These are phyloP conservation scores for Melozone crissalis DNA, from an alignment of 2,113 vertebrate species.

Conservation along the genomic window DNA sequence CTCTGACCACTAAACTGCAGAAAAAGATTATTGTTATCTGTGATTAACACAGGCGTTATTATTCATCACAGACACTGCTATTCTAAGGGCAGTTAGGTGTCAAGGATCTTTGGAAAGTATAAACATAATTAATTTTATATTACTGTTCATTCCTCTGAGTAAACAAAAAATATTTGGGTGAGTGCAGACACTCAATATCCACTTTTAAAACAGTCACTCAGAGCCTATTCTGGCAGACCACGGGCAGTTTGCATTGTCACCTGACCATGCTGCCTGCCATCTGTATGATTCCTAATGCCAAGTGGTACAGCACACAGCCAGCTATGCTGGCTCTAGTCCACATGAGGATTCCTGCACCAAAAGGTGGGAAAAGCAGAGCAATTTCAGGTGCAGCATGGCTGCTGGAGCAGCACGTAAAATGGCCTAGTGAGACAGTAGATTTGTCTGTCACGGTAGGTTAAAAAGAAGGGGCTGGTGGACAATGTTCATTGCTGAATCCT, in stretches of 20 bases:
- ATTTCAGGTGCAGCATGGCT: background rate
- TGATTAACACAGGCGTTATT: background rate
- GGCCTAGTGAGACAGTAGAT: background rate
- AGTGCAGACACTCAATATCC: background rate
- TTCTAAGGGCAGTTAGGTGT: background rate
- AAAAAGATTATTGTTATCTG: background rate
- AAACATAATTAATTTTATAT: background rate
- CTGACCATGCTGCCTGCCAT: background rate
- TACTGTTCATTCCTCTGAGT: background rate
- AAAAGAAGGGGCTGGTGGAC: background rate
- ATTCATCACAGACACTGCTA: background rate
- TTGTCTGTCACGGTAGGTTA: accelerated
- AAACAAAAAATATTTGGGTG: background rate
- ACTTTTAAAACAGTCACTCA: background rate
- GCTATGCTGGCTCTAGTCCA: background rate
- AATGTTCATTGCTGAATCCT: background rate
- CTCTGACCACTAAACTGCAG: background rate
- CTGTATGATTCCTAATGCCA: background rate
- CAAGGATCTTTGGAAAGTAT: background rate
- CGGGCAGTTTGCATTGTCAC: background rate
- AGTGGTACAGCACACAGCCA: background rate
- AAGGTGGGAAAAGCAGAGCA: background rate
- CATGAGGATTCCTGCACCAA: background rate
- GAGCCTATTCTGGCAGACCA: background rate
- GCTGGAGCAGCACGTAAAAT: background rate